These are phyloP conservation scores for Heteromormyrus szaboi DNA, from an alignment of 2,797 vertebrate species.

Conservation along the genomic window DNA sequence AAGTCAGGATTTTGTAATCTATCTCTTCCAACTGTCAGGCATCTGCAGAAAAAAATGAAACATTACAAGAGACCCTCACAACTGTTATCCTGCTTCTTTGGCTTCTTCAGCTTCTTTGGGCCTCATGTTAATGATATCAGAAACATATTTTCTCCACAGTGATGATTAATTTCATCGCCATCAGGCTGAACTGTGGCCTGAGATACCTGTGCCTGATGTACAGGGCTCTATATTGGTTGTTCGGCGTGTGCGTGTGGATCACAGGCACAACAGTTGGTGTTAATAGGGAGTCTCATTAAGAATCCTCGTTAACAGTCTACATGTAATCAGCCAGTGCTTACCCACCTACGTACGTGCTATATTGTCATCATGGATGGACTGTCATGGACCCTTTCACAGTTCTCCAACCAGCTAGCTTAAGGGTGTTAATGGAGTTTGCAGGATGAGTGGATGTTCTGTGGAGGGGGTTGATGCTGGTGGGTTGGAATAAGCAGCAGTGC, in stretches of 20 bases:
- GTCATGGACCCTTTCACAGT: not conserved
- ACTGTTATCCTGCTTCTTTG: not conserved
- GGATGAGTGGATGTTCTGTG: not conserved
- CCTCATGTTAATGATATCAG: not conserved
- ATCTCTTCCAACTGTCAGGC: not conserved
- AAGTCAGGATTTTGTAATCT: not conserved
- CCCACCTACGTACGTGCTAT: not conserved
- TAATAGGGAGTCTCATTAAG: slow-evolving; percentile 1
- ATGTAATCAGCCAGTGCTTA: not conserved
- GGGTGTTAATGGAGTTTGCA: not conserved
- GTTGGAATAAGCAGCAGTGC: not conserved
- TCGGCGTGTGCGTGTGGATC: not conserved
- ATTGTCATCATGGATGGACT: not conserved
- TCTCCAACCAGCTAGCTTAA: not conserved
- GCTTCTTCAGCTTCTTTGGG: not conserved
- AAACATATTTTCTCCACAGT: not conserved
- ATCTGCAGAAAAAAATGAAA: not conserved
- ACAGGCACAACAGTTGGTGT: slow-evolving; percentile 3
- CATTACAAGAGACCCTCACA: not conserved
- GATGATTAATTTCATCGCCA: not conserved
- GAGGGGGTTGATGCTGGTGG: not conserved
- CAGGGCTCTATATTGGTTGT: not conserved
- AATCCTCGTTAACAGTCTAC: not conserved
- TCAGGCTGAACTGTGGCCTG: not conserved
- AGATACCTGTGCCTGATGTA: not conserved